phyloP scores from a whole-genome alignment of 1,140 invertebrate species.

The Dryas iulia region DNA sequence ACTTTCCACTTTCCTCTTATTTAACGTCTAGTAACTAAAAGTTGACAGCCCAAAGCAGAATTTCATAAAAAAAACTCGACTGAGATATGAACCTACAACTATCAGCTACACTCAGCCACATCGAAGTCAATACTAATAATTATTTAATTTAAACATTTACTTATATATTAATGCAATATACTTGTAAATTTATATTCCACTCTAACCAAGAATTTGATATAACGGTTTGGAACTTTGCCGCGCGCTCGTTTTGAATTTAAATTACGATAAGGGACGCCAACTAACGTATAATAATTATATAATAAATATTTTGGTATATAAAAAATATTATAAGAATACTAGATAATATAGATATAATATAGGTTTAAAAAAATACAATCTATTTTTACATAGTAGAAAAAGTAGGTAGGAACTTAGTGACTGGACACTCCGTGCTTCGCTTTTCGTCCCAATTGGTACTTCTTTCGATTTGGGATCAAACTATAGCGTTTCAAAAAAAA shows the following conservation, averaged over 20 bases:
- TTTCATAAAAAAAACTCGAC: too few species aligned
- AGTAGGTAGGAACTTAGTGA: too few species aligned
- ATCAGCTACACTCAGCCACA: not conserved
- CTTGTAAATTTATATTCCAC: slow-evolving; percentile 24
- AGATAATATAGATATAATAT: not conserved
- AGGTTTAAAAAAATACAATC: not conserved
- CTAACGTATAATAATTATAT: not conserved
- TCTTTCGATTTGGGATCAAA: too few species aligned
- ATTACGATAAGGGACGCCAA: slow-evolving; percentile 25
- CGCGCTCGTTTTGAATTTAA: slow-evolving; percentile 37
- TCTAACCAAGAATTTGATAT: slow-evolving; percentile 32
- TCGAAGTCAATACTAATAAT: not conserved
- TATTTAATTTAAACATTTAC: not conserved
- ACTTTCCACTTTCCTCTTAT: too few species aligned
- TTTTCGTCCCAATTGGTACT: too few species aligned
- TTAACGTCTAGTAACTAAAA: too few species aligned
- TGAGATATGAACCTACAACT: not conserved
- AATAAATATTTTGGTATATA: not conserved
- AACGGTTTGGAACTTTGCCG: slow-evolving; percentile 35
- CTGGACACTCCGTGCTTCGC: too few species aligned
- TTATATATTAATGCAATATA: slow-evolving; percentile 18
- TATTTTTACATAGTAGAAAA: too few species aligned
- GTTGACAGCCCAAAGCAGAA: too few species aligned
- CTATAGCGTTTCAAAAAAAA: too few species aligned
- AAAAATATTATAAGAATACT: too few species aligned